Evolutionary conservation across 2,888 invertebrate species (phyloP), one percentile per base, ranked within the genome.

Genomic region (Andrena praecox): DNA sequence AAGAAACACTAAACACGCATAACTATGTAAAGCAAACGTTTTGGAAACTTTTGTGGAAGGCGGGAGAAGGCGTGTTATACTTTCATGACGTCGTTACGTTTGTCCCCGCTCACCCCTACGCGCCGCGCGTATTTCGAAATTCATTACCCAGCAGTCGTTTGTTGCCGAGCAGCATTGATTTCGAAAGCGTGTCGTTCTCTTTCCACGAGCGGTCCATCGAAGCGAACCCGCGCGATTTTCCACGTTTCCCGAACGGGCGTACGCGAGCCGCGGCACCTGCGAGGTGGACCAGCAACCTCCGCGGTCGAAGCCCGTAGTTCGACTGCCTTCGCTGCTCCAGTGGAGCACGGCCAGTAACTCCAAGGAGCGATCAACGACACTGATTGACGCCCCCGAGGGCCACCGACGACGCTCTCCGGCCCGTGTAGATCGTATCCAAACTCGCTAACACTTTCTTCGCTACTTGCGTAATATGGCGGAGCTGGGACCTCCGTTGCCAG

Each of bases 251-350:
- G 29, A 42, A 75, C 48, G 29, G 42, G 69, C 33, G 52, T 60
- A 52, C 67, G 50, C 60, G 59, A 16, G 52, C 50, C 63, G 56
- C 74, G n/a, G 48, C 69, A 67, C 20, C 60, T 76, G 76, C 60
- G 42, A 62, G 56, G 74, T 60, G 69, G 10, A 63, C 52, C n/a
- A 62, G 59, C 82, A 82, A 90, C 88, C 87, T 89, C 82, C 89
- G 84, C 87, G 90, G 85, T 84, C 87, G 90, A 89, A 82, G 85
- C 85, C 88, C 90, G 89, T 90, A 87, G 85, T 87, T 76, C 92
- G 90, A 92, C 92, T 92, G 92, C 87, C 90, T 79, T 67, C 72
- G 50, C 12, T 77, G 76, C 73, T 84, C 69, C 63, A 59, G 16
- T 42, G 42, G 48, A 75, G 72, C 33, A 76, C 85, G 63, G 69